Conservation (phyloP, 2,797 vertebrate genomes). For the Pseudotriccus pelzelni region DNA sequence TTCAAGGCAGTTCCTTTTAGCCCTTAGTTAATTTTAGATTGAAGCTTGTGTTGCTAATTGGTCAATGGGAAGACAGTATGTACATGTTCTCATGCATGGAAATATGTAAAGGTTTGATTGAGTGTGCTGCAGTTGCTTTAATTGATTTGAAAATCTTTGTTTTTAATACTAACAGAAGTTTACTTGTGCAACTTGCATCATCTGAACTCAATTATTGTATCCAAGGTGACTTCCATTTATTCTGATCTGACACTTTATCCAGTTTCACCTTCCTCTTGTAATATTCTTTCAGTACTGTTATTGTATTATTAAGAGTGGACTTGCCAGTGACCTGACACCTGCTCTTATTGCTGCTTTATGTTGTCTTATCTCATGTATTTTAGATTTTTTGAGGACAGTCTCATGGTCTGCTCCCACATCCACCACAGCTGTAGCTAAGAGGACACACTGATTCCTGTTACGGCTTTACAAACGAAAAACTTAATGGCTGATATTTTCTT, state of each 20-base stretch:
- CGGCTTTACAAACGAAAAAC: background rate
- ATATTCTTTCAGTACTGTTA: background rate
- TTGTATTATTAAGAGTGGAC: background rate
- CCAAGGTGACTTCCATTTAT: background rate
- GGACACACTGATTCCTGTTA: background rate
- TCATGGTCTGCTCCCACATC: background rate
- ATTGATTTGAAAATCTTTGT: background rate
- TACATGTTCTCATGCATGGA: background rate
- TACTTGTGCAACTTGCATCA: background rate
- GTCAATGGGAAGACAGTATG: rapidly evolving
- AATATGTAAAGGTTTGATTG: background rate
- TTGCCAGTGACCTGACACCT: background rate
- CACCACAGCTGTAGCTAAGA: background rate
- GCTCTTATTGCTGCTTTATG: background rate
- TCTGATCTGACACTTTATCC: background rate
- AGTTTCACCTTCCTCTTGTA: background rate
- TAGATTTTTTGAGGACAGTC: background rate
- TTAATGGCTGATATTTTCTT: background rate
- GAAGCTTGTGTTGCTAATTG: rapidly evolving
- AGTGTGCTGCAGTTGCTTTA: background rate
- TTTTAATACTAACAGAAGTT: background rate
- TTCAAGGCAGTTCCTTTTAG: background rate
- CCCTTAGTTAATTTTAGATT: background rate
- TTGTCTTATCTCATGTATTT: background rate
- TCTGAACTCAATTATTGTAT: background rate